Evolutionary conservation across 2,113 vertebrate species (phyloP).

Genomic region (Tursiops truncatus): DNA sequence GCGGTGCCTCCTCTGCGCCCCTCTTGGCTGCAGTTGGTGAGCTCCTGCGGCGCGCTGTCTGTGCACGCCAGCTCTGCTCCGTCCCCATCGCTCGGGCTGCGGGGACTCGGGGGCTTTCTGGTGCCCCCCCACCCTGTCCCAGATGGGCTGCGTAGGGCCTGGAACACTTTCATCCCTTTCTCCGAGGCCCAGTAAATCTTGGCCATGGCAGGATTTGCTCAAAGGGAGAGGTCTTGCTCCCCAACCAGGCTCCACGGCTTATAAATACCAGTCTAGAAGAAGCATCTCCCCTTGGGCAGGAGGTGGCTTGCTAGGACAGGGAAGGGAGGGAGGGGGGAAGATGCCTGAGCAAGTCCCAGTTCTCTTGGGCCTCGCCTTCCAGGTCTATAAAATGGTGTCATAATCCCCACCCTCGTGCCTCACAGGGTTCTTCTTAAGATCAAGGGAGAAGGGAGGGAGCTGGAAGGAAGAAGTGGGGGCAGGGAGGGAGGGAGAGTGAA

Average conservation of each 20-base stretch:
- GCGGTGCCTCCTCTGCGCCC: fast-evolving
- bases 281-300: not conserved
- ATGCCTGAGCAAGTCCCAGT: fast-evolving
- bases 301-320: fast-evolving
- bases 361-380: not conserved
- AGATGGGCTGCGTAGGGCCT: no score
- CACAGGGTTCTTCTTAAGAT: not conserved
- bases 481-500: no score
- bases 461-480: not conserved
- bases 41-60: fast-evolving
- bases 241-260: fast-evolving
- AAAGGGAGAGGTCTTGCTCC: not conserved
- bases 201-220: not conserved
- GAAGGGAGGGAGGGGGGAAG: not conserved
- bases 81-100: not conserved
- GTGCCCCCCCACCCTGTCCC: fast-evolving
- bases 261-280: not conserved
- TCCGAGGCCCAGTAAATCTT: fast-evolving
- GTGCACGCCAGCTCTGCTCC: not conserved
- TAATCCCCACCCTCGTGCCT: not conserved
- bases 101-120: not conserved
- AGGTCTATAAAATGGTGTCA: not conserved
- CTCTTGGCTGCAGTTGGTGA: not conserved
- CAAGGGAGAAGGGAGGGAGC: no score
- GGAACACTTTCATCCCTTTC: not conserved